phyloP scores from a whole-genome alignment of 2,888 invertebrate genomes.

The Periphyllus acericola region DNA sequence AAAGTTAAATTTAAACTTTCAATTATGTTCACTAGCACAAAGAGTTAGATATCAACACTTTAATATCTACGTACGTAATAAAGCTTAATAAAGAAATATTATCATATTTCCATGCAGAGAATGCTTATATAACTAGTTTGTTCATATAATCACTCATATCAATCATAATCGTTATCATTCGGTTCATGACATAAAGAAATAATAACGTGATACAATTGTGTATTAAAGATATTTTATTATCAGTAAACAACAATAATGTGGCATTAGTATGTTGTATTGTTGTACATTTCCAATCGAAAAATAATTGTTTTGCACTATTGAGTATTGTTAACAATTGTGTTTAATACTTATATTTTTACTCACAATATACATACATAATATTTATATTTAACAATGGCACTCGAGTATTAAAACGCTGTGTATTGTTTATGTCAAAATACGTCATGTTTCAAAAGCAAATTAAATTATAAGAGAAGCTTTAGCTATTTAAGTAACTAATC shows the following conservation, averaged over 20 bases:
- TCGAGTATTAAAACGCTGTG: neutral
- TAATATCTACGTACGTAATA: neutral
- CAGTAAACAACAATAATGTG: neutral
- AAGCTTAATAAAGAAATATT: neutral
- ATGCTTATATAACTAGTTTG: neutral
- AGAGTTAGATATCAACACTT: neutral
- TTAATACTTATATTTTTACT: neutral
- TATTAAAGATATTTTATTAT: constrained; percentile 6
- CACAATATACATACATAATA: neutral
- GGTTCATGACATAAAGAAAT: neutral
- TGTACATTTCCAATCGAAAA: neutral
- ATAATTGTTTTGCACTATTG: neutral
- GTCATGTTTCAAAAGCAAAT: constrained; percentile 16
- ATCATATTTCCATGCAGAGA: neutral
- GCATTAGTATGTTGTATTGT: neutral
- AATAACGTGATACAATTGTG: neutral
- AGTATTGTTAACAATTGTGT: neutral
- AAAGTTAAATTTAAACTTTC: neutral
- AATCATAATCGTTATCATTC: neutral
- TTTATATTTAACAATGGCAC: neutral
- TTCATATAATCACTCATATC: neutral
- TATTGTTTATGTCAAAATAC: neutral
- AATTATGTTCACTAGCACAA: neutral
- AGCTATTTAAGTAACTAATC: constrained; percentile 27
- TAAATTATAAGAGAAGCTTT: neutral